Evolutionary conservation across 2,888 invertebrate genomes (phyloP), one percentile per base, ranked within the genome.

Genomic region (Rotaria macrura): DNA sequence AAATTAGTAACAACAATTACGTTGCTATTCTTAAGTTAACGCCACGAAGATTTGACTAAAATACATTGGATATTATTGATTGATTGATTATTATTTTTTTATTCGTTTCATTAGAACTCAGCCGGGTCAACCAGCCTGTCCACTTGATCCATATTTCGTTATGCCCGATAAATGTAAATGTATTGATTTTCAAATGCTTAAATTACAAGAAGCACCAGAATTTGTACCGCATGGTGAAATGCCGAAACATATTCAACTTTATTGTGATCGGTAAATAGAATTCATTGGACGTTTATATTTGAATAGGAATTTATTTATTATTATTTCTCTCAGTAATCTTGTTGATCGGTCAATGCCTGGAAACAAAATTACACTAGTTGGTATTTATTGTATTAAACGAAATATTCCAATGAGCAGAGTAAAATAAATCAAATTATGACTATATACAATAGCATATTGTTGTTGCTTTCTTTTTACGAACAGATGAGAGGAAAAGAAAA

Each of bases 171-270:
- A 96, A 91, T 98, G 98, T 91, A 93, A 94, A 88, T 99, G 98
- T 91, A 95, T 98, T 43, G 98, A 99, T 92, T 99, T 96, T 90
- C 99, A 99, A 93, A 94, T 95, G 0, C 91, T 99, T n/a, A 99
- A 97, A 91, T 91, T 98, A 23, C 98, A 99, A 93, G 99, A 99
- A 91, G 92, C 95, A 38, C 96, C 97, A 0, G 98, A 99, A 90
- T 94, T 93, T 87, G 94, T 96, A 87, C 96, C 96, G 0, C 96
- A 97, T 89, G 98, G 99, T 83, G 99, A 99, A 92, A 95, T 99
- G 93, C 98, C 99, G 0, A 93, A 99, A 0, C 98, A 99, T 91
- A 92, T 99, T 89, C 95, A 95, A 88, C 92, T 99, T 12, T 99
- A 95, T 91, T 95, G 95, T 89, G 99, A 99, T 89, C 93, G 97